A percentile compares a stretch with the other conserved stretches of the same genome.
phyloP scores from a whole-genome alignment of 2,113 vertebrate genomes.

The Raja brachyura region DNA sequence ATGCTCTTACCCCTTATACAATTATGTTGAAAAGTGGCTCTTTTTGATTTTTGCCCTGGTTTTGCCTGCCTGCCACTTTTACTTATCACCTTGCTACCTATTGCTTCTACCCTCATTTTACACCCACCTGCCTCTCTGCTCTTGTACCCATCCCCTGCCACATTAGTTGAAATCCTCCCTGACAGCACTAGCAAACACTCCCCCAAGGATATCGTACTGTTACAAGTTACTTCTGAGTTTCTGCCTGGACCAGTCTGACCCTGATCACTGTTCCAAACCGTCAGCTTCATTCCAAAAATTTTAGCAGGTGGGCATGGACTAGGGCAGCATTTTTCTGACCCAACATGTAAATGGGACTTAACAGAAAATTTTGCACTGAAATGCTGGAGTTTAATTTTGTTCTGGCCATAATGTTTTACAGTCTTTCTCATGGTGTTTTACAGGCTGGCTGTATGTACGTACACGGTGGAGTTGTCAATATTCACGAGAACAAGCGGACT shows the following conservation, averaged over 20 bases:
- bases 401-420: neutral
- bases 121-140: too few species aligned
- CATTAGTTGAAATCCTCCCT: too few species aligned
- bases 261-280: too few species aligned
- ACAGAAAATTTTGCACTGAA: neutral
- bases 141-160: too few species aligned
- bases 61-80: too few species aligned
- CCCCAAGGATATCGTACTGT: neutral
- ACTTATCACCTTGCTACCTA: too few species aligned
- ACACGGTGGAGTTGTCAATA: slow-evolving; percentile 93
- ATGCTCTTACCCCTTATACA: too few species aligned
- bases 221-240: neutral
- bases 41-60: too few species aligned
- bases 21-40: too few species aligned
- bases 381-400: neutral
- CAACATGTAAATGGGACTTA: neutral
- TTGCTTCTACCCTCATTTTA: too few species aligned
- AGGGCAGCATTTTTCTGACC: neutral
- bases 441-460: slow-evolving; percentile 98
- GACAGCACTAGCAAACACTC: too few species aligned
- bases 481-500: slow-evolving; percentile 92
- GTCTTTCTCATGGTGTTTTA: neutral
- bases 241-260: neutral
- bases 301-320: neutral
- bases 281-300: neutral